phyloP scores from a whole-genome alignment of 2,113 vertebrate genomes.

The Hoplias malabaricus region DNA sequence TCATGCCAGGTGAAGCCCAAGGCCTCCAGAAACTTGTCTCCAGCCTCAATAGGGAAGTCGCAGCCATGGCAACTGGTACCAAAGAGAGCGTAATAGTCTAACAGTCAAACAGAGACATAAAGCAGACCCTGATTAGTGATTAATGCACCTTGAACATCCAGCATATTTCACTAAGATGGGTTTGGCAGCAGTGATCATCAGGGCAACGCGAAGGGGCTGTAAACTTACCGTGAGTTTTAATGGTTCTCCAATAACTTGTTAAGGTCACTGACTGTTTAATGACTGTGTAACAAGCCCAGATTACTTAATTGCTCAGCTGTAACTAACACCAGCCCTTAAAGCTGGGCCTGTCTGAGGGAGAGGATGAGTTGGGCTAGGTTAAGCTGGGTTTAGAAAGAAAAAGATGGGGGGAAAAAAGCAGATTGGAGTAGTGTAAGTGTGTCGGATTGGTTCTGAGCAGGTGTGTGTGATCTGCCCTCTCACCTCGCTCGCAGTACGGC shows the following conservation, averaged over 20 bases:
- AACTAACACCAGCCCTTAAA: background rate
- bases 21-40: slow-evolving; percentile 94
- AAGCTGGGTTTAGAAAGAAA: background rate
- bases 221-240: slow-evolving; percentile 27
- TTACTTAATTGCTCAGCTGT: slow-evolving; percentile 28
- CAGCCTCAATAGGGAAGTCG: slow-evolving; percentile 96
- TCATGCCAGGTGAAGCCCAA: slow-evolving; percentile 95
- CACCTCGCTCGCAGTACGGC: slow-evolving; percentile 97
- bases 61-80: slow-evolving; percentile 93
- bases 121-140: slow-evolving; percentile 9
- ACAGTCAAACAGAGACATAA: background rate
- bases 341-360: background rate
- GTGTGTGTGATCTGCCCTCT: slow-evolving; percentile 34
- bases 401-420: too few relatives aligned
- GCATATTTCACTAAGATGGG: background rate
- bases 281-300: slow-evolving; percentile 32
- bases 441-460: background rate
- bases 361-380: background rate
- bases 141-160: background rate
- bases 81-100: slow-evolving; percentile 93
- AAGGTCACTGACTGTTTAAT: slow-evolving; percentile 43
- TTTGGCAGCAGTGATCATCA: slow-evolving; percentile 16
- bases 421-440: background rate
- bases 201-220: background rate
- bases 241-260: slow-evolving; percentile 30